Conservation (phyloP, 1,140 invertebrate species). For the Ceratina calcarata region DNA sequence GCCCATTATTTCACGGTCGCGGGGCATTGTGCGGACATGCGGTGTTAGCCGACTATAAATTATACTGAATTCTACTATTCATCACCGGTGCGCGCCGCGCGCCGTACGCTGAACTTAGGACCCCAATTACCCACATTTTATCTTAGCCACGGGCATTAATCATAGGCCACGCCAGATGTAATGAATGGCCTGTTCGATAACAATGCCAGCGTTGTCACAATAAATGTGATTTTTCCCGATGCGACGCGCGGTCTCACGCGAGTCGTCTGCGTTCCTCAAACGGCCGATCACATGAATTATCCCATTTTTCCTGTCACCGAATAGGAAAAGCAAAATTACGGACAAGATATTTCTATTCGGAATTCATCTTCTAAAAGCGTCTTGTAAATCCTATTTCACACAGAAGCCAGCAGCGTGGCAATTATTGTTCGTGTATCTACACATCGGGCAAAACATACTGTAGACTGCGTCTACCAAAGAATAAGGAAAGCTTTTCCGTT, state of each 20-base stretch:
- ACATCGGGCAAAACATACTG: too few relatives aligned
- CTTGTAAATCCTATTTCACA: too few relatives aligned
- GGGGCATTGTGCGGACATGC: conserved; percentile 35
- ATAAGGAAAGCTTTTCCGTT: not conserved
- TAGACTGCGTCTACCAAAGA: too few relatives aligned
- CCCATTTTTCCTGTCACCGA: too few relatives aligned
- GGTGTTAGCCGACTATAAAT: conserved; percentile 46
- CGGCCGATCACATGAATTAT: conserved; percentile 19
- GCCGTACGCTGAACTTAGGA: conserved; percentile 47
- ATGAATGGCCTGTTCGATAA: conserved; percentile 41
- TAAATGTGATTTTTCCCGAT: conserved; percentile 39
- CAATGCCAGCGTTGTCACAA: conserved; percentile 47
- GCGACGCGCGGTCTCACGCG: conserved; percentile 13
- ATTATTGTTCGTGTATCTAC: too few relatives aligned
- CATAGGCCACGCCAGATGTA: conserved; percentile 29
- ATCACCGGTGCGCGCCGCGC: conserved; percentile 19
- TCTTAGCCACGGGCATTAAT: conserved; percentile 40
- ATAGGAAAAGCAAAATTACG: too few relatives aligned
- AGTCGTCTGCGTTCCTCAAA: conserved; percentile 1
- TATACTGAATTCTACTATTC: conserved; percentile 50
- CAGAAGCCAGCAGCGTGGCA: too few relatives aligned
- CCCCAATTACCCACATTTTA: conserved; percentile 53
- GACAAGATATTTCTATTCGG: too few relatives aligned
- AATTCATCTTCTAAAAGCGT: too few relatives aligned
- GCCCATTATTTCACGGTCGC: conserved; percentile 43